Percentiles rank a stretch among this genome's conserved stretches.
Conservation (phyloP, 2,888 invertebrate species). For the Meliscaeva auricollis region DNA sequence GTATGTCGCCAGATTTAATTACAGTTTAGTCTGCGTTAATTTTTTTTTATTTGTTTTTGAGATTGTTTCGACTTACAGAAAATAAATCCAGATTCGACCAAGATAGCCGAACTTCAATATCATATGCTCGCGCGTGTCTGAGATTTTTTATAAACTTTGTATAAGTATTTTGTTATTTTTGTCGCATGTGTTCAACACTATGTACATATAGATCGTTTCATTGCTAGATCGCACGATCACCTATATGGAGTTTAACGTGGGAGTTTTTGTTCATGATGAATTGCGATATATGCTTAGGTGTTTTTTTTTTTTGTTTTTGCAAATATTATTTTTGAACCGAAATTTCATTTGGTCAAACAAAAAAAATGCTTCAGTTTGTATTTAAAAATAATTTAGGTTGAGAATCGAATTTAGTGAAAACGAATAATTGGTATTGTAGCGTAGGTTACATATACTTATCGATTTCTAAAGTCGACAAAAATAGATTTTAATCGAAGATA, state of each 20-base stretch:
- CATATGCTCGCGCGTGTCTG: conserved; percentile 24
- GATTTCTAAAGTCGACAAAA: no score
- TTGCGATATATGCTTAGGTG: neutral
- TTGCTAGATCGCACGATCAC: neutral
- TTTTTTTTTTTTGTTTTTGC: neutral
- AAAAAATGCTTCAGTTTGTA: no score
- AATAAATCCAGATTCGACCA: conserved; percentile 26
- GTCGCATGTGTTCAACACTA: neutral
- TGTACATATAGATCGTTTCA: neutral
- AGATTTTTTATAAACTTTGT: neutral
- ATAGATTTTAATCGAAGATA: no score
- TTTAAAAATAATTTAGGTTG: no score
- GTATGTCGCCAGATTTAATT: conserved; percentile 35
- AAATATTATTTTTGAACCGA: no score
- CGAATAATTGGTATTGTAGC: no score
- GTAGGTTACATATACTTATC: no score
- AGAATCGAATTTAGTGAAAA: no score
- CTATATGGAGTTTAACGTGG: neutral
- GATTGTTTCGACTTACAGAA: conserved; percentile 28
- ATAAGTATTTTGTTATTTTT: neutral
- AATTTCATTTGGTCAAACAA: no score
- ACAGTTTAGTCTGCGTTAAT: conserved; percentile 32
- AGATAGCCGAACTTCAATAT: conserved; percentile 1
- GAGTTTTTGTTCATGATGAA: neutral
- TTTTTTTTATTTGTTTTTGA: neutral